Evolutionary conservation across 2,888 invertebrate genomes (phyloP).

Genomic region (Apamea crenata): DNA sequence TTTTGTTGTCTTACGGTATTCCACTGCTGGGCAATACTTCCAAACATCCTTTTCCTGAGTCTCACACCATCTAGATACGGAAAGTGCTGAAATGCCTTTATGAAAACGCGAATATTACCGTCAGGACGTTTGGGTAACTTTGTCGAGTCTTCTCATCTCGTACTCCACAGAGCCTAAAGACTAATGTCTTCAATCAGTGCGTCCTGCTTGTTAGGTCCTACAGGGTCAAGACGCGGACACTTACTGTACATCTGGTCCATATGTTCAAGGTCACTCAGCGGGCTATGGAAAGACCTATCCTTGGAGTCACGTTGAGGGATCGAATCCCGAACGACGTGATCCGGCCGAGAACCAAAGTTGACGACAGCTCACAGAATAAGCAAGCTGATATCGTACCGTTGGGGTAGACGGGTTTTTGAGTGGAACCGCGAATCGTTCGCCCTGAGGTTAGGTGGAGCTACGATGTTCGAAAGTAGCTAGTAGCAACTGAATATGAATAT

Average conservation of each 20-base stretch:
- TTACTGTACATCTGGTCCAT: background rate
- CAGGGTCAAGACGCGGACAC: background rate
- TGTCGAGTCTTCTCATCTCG: background rate
- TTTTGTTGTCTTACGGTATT: no score
- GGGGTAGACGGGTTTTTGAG: background rate
- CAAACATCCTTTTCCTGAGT: background rate
- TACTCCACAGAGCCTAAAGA: background rate
- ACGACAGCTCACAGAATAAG: background rate
- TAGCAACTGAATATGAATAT: background rate
- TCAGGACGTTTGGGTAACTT: background rate
- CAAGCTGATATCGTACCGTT: background rate
- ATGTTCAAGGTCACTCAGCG: no score
- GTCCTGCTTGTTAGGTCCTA: background rate
- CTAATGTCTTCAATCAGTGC: background rate
- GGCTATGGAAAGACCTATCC: background rate
- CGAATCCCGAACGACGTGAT: background rate
- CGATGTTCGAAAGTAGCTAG: background rate
- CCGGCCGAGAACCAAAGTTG: background rate
- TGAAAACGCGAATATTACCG: background rate
- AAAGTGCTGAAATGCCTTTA: background rate
- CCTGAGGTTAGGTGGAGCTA: background rate
- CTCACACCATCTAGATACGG: background rate
- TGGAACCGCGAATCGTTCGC: background rate
- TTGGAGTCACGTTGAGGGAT: background rate
- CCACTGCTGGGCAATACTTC: background rate